phyloP scores from a whole-genome alignment of 1,140 invertebrate genomes.

The Lepidurus couesii region DNA sequence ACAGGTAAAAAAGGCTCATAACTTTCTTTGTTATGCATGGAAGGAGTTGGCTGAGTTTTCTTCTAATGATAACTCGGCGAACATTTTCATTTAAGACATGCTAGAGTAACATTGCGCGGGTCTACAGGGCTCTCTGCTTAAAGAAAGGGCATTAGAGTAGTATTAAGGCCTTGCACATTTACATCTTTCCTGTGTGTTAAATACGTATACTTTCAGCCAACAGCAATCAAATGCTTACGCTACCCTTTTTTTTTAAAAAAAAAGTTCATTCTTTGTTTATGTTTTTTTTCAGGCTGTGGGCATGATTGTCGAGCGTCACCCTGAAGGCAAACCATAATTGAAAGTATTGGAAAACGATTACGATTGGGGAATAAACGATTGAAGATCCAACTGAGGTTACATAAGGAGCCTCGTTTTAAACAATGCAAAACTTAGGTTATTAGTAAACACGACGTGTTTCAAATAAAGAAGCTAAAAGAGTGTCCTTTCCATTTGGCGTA shows the following conservation, averaged over 20 bases:
- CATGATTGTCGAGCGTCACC: conserved; percentile 92
- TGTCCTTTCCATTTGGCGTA: background rate
- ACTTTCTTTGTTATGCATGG: conserved; percentile 9
- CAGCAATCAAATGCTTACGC: no score
- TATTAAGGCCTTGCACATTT: conserved; percentile 23
- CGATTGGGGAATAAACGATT: background rate
- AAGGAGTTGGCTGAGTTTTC: conserved; percentile 31
- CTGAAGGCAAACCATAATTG: conserved; percentile 42
- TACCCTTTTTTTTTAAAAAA: background rate
- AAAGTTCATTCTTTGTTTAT: conserved; percentile 32
- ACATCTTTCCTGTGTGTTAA: background rate
- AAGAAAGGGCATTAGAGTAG: background rate
- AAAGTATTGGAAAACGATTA: background rate
- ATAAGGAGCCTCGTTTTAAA: background rate
- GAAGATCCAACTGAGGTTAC: background rate
- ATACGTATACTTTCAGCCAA: no score
- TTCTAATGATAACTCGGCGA: conserved; percentile 34
- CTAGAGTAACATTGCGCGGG: conserved; percentile 19
- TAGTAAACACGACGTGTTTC: background rate
- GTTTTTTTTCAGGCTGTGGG: conserved; percentile 74
- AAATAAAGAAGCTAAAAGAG: background rate
- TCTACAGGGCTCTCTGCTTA: conserved; percentile 14
- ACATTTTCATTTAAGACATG: conserved; percentile 27
- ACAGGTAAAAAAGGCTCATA: conserved; percentile 51
- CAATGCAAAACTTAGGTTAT: conserved; percentile 12